Percentiles rank a stretch among this genome's conserved stretches.
Conservation (phyloP, 2,113 vertebrate genomes). For the Dipodomys stephensi region DNA sequence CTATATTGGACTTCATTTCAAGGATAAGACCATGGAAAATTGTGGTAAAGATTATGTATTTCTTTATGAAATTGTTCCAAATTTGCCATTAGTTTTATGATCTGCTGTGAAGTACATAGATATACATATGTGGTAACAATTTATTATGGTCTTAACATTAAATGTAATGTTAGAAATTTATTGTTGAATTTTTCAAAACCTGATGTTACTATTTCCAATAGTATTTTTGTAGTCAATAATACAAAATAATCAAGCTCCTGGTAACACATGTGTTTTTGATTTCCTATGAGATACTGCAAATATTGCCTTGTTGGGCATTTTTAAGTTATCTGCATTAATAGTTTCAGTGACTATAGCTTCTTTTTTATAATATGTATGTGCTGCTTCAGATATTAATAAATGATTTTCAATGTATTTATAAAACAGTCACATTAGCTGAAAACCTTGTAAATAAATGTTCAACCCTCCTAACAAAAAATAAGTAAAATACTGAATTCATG, state of each 20-base stretch:
- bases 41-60: conserved; percentile 68
- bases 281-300: conserved; percentile 70
- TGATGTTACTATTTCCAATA: conserved; percentile 49
- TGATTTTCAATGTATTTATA: conserved; percentile 76
- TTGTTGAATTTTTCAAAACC: conserved; percentile 27
- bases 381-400: conserved; percentile 74
- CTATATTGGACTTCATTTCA: conserved; percentile 53
- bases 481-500: conserved; percentile 2
- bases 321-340: conserved; percentile 50
- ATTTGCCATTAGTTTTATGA: conserved; percentile 56
- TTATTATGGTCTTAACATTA: conserved; percentile 57
- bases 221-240: conserved; percentile 34
- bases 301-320: conserved; percentile 76
- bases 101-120: conserved; percentile 18
- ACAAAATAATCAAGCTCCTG: conserved; percentile 62
- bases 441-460: conserved; percentile 89
- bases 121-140: conserved; percentile 45
- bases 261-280: conserved; percentile 53
- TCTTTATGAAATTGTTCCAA: conserved; percentile 62
- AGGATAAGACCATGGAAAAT: conserved; percentile 56
- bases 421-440: conserved; percentile 73
- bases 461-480: conserved; percentile 42
- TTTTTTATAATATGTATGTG: conserved; percentile 75
- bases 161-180: conserved; percentile 73
- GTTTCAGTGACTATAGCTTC: conserved; percentile 52